Conservation (phyloP, 1,140 invertebrate genomes). For the Drosophila paulistorum region DNA sequence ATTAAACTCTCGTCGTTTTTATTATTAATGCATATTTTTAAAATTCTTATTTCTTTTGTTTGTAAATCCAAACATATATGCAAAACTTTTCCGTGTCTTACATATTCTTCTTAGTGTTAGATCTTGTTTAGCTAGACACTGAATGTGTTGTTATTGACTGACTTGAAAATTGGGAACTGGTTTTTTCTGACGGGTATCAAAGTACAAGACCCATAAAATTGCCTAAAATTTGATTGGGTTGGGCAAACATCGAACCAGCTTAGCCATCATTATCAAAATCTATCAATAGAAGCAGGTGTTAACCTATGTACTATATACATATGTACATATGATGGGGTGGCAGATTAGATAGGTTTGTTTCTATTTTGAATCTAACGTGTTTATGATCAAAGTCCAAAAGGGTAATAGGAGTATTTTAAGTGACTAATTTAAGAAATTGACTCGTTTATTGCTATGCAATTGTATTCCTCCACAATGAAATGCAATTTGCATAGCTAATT, state of each 20-base stretch:
- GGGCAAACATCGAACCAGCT: neutral
- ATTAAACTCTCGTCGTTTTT: neutral
- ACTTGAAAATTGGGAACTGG: slow-evolving; percentile 27
- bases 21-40: slow-evolving; percentile 3
- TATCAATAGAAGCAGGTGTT: neutral
- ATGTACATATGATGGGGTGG: slow-evolving; percentile 5
- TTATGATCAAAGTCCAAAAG: slow-evolving; percentile 43
- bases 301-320: neutral
- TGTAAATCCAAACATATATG: slow-evolving; percentile 22
- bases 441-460: slow-evolving; percentile 25
- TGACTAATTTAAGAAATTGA: slow-evolving; percentile 23
- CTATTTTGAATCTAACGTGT: slow-evolving; percentile 1
- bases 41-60: neutral
- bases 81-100: slow-evolving; percentile 27
- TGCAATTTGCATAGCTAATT: slow-evolving; percentile 59
- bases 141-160: neutral
- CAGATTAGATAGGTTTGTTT: slow-evolving; percentile 41
- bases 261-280: slow-evolving; percentile 31
- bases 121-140: slow-evolving; percentile 6
- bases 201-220: slow-evolving; percentile 31
- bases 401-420: slow-evolving; percentile 14
- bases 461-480: neutral
- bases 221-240: slow-evolving; percentile 29
- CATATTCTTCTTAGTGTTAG: slow-evolving; percentile 12
- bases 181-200: slow-evolving; percentile 31